Evolutionary conservation across 64 coral and sea anemone genomes (phyloP).

Genomic region (Montipora efflorescens): DNA sequence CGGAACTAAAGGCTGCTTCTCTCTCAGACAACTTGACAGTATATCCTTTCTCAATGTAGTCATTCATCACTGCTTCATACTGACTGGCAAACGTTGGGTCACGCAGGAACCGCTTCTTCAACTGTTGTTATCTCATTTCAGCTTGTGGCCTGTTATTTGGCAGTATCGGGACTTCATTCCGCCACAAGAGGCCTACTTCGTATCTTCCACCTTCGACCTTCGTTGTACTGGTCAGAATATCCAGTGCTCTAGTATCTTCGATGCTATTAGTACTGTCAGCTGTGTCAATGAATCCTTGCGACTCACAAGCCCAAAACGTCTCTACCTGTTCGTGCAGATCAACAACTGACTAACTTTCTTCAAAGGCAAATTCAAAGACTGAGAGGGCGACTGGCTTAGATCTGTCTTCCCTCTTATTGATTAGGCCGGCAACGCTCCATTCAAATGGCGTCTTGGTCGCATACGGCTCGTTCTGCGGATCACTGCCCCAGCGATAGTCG

Average conservation of each 20-base stretch:
- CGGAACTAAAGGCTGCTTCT: too few species aligned
- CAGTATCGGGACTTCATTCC: neutral
- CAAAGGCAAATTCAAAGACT: slow-evolving; percentile 57
- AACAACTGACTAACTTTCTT: neutral
- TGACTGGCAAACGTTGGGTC: slow-evolving; percentile 26
- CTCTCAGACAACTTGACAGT: too few species aligned
- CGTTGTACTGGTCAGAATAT: slow-evolving; percentile 38
- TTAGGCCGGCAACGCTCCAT: slow-evolving; percentile 57
- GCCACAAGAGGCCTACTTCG: neutral
- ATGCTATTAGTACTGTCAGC: slow-evolving; percentile 6
- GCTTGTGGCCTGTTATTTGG: slow-evolving; percentile 65
- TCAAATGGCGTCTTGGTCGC: slow-evolving; percentile 59
- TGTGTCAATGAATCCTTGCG: slow-evolving; percentile 39
- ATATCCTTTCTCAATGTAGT: neutral
- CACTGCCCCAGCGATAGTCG: neutral
- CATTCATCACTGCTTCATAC: slow-evolving; percentile 58
- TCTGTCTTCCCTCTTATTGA: neutral
- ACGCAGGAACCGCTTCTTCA: slow-evolving; percentile 40
- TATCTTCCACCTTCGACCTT: slow-evolving; percentile 22
- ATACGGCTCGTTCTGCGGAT: slow-evolving; percentile 60
- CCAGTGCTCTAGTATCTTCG: slow-evolving; percentile 54
- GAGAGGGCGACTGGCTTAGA: neutral
- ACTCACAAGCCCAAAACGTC: slow-evolving; percentile 62
- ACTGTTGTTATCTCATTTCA: slow-evolving; percentile 42
- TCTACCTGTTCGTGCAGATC: slow-evolving; percentile 44